Evolutionary conservation across 2,113 vertebrate genomes (phyloP).

Genomic region (Dipodomys stephensi): DNA sequence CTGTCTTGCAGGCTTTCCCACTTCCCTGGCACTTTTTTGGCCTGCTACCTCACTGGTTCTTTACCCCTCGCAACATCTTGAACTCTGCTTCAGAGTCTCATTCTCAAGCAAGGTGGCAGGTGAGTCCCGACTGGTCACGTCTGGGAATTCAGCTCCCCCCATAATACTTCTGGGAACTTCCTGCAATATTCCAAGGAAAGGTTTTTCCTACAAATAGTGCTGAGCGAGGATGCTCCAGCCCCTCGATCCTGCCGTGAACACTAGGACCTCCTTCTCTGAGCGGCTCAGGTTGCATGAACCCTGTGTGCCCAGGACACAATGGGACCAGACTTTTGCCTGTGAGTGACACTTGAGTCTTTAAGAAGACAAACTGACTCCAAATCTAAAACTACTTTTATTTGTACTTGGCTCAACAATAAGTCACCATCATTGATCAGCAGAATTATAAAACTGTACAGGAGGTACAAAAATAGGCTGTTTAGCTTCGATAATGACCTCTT

Average conservation of each 20-base stretch:
- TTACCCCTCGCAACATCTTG: background rate
- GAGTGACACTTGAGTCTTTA: background rate
- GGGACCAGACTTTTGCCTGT: background rate
- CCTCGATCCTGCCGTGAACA: rapidly evolving
- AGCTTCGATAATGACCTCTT: slow-evolving; percentile 79
- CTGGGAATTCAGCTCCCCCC: background rate
- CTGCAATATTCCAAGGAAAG: background rate
- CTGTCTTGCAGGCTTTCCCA: rapidly evolving
- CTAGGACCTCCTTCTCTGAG: rapidly evolving
- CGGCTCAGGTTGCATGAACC: background rate
- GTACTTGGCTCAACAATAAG: slow-evolving; percentile 67
- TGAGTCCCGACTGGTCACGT: background rate
- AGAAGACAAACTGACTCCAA: slow-evolving; percentile 16
- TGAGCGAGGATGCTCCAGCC: background rate
- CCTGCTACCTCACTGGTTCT: background rate
- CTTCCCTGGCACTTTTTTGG: background rate
- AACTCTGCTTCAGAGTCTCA: background rate
- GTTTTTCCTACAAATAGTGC: background rate
- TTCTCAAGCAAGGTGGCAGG: background rate
- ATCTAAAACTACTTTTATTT: slow-evolving; percentile 81
- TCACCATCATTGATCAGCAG: slow-evolving; percentile 78
- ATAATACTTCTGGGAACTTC: background rate
- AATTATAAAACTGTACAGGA: slow-evolving; percentile 88
- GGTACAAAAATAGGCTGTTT: slow-evolving; percentile 88
- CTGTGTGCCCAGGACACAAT: background rate